A percentile compares a stretch with the other conserved stretches of the same genome.
These are phyloP conservation scores for Ceraclea dissimilis DNA, from an alignment of 2,888 invertebrate species.

Conservation along the genomic window DNA sequence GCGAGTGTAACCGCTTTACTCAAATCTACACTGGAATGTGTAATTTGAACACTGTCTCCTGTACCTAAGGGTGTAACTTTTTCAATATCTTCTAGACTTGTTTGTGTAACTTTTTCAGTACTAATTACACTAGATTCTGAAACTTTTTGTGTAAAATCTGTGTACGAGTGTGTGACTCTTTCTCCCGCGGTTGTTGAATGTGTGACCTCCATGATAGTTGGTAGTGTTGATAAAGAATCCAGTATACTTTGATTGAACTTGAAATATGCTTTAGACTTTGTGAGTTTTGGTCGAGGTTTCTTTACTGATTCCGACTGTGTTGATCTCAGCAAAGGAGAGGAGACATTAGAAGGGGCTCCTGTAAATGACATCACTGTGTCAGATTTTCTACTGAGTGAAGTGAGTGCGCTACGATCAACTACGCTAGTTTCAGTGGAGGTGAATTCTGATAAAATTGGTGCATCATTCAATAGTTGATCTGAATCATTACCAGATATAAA, in stretches of 20 bases:
- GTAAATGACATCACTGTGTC: not conserved
- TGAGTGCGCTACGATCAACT: not conserved
- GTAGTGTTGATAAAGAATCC: not conserved
- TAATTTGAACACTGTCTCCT: too few species aligned
- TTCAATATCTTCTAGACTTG: too few species aligned
- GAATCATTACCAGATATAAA: slow-evolving; percentile 30
- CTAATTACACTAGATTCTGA: too few species aligned
- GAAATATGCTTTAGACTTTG: not conserved
- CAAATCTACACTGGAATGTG: too few species aligned
- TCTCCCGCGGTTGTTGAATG: not conserved
- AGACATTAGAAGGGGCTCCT: not conserved
- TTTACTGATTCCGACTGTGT: not conserved
- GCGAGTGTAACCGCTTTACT: too few species aligned
- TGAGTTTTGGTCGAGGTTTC: not conserved
- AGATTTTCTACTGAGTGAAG: not conserved
- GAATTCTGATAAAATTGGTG: not conserved
- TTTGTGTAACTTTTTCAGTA: too few species aligned
- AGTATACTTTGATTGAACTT: not conserved
- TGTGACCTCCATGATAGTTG: not conserved
- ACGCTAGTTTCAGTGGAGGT: slow-evolving; percentile 3
- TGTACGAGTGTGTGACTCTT: not conserved
- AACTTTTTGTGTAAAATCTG: too few species aligned
- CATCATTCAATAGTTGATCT: slow-evolving; percentile 34
- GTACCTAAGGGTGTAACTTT: too few species aligned
- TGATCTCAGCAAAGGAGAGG: not conserved